Evolutionary conservation across 2,113 vertebrate genomes (phyloP).

Genomic region (Dicerorhinus sumatrensis): DNA sequence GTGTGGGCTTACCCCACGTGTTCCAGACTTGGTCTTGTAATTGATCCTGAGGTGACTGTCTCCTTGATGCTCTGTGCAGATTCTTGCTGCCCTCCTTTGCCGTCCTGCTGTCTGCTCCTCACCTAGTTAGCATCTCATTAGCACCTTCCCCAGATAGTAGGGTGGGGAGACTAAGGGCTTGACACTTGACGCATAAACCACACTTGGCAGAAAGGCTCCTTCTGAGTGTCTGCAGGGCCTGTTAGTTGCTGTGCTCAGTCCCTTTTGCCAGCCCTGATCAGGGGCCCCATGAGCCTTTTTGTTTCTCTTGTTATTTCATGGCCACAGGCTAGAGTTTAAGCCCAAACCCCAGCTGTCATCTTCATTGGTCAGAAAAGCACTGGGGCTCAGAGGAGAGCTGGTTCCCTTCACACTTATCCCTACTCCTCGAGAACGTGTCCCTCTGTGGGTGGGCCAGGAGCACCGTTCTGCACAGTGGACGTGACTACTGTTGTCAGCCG

Average conservation of each 20-base stretch:
- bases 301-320: not conserved
- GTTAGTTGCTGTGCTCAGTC: not conserved
- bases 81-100: not conserved
- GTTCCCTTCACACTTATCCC: not conserved
- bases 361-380: not conserved
- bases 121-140: constrained; percentile 24
- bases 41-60: not conserved
- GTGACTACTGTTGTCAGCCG: accelerated
- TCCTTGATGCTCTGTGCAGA: not conserved
- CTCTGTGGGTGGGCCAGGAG: not conserved
- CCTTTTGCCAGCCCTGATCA: not conserved
- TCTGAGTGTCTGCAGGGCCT: not conserved
- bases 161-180: not conserved
- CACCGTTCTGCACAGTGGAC: not conserved
- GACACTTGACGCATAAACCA: not conserved
- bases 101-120: not conserved
- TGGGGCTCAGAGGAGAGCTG: not conserved
- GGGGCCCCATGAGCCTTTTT: not conserved
- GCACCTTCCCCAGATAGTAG: not conserved
- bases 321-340: not conserved
- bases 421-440: accelerated
- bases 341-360: not conserved
- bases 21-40: not conserved
- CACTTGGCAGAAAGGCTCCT: not conserved
- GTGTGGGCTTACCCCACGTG: not conserved